Base-by-base conservation (phyloP, 2,888 invertebrate species). In the Tenthredo mesomela region DNA sequence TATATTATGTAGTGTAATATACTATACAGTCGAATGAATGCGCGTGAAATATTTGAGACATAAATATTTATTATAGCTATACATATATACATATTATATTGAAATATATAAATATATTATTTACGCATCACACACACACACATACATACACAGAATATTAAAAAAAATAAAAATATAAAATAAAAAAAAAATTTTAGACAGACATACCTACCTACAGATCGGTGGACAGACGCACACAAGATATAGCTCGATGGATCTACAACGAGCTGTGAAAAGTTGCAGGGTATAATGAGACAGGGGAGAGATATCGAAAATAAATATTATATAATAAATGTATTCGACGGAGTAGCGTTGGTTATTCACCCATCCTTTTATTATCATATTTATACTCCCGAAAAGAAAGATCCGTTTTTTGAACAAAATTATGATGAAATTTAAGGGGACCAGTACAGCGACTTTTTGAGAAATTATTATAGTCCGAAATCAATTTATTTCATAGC, bases 51-150 rank as follows among this genome's bases (percentile, higher is more conserved):
- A 80, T 78, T 82, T 84, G 77, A 84, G 83, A 85, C 40, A 29
- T 77, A 29, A 77, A 77, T 77, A 77, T 77, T 77, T 77, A 80
- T 80, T 80, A 80, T 61, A 80, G 77, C 18, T n/a, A 70, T 21
- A 25, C 43, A 58, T 29, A 58, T 29, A 75, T 65, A 47, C 21
- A 80, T 37, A 50, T 25, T 25, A 84, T 70, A 85, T 75, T 40
- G 73, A 84, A 37, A 82, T 84, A 82, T 84, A 88, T 90, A 89
- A 88, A 88, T 77, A 70, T 75, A 85, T 82, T 54, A 82, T 85
- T 54, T 47, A 33, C 47, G 33, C 33, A 33, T 33, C n/a, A 50
- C 25, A 15, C 18, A 70, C 9, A 71, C 12, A 37, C 77, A 40
- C 33, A 25, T 18, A 54, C 25, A 77, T 18, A 21, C 10, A 73